Percentiles rank a stretch among this genome's conserved stretches.
These are phyloP conservation scores for Vannuccia rotundouncinata DNA, from an alignment of 2,888 invertebrate species.

Conservation along the genomic window DNA sequence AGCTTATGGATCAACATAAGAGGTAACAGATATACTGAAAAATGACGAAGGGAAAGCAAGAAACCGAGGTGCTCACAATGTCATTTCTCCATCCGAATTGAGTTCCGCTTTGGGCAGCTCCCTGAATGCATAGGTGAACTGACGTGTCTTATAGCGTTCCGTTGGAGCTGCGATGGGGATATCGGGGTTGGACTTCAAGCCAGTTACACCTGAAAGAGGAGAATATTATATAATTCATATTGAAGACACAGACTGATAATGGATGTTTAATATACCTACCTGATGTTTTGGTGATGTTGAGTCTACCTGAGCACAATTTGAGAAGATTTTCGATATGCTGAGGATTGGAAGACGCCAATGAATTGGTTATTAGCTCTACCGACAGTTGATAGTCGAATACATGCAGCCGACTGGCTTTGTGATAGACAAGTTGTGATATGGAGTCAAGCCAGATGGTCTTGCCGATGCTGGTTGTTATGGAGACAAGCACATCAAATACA, in stretches of 20 bases:
- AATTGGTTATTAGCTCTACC: neutral
- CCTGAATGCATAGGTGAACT: neutral
- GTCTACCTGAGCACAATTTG: neutral
- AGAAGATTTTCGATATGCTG: neutral
- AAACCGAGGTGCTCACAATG: neutral
- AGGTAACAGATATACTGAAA: neutral
- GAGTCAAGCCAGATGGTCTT: neutral
- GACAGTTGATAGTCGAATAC: constrained; percentile 18
- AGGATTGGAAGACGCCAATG: neutral
- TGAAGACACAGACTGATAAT: too few relatives aligned
- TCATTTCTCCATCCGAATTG: neutral
- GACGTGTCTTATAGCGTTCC: neutral
- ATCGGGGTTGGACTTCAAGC: too few relatives aligned
- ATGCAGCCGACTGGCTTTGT: neutral
- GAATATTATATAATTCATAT: too few relatives aligned
- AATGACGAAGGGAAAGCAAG: neutral
- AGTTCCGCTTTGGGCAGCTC: neutral
- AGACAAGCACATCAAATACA: too few relatives aligned
- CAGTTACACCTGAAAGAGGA: too few relatives aligned
- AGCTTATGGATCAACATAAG: neutral
- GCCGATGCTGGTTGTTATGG: constrained; percentile 16
- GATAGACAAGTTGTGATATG: neutral
- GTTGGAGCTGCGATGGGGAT: too few relatives aligned
- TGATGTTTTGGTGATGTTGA: neutral
- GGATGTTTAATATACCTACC: too few relatives aligned